Conservation (phyloP, 2,113 vertebrate genomes). For the Solea solea region DNA sequence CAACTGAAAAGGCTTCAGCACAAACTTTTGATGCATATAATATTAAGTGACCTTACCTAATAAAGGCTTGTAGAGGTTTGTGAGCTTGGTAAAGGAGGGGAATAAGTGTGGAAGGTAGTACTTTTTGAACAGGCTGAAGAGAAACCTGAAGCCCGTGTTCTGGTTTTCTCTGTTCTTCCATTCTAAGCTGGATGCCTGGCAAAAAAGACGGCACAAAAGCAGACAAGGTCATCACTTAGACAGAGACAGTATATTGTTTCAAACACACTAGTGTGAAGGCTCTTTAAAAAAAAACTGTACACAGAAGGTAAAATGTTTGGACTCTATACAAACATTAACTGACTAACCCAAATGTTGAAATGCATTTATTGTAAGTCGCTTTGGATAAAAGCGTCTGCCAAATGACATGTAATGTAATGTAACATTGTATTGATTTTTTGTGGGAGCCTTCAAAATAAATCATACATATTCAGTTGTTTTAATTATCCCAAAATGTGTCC, state of each 20-base stretch:
- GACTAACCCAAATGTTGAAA: neutral
- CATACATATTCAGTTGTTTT: too few relatives aligned
- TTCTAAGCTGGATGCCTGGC: slow-evolving; percentile 94
- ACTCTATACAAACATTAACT: neutral
- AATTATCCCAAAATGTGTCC: too few relatives aligned
- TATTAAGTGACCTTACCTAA: slow-evolving; percentile 84
- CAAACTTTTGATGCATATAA: neutral
- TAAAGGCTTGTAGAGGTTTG: slow-evolving; percentile 97
- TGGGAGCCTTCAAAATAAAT: too few relatives aligned
- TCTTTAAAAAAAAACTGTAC: neutral
- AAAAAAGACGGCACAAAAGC: slow-evolving; percentile 50
- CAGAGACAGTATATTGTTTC: slow-evolving; percentile 38
- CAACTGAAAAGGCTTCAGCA: neutral
- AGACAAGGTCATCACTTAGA: slow-evolving; percentile 54
- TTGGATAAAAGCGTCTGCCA: too few relatives aligned
- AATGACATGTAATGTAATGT: too few relatives aligned
- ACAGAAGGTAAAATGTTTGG: neutral
- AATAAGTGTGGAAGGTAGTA: slow-evolving; percentile 98
- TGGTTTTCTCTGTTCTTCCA: slow-evolving; percentile 96
- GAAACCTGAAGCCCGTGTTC: slow-evolving; percentile 98
- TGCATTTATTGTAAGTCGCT: too few relatives aligned
- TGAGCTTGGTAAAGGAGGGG: slow-evolving; percentile 94
- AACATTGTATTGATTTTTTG: too few relatives aligned
- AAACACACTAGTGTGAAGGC: slow-evolving; percentile 49
- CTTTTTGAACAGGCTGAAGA: slow-evolving; percentile 96